Conservation (phyloP, 2,888 invertebrate species). For the Amphipoea oculea region DNA sequence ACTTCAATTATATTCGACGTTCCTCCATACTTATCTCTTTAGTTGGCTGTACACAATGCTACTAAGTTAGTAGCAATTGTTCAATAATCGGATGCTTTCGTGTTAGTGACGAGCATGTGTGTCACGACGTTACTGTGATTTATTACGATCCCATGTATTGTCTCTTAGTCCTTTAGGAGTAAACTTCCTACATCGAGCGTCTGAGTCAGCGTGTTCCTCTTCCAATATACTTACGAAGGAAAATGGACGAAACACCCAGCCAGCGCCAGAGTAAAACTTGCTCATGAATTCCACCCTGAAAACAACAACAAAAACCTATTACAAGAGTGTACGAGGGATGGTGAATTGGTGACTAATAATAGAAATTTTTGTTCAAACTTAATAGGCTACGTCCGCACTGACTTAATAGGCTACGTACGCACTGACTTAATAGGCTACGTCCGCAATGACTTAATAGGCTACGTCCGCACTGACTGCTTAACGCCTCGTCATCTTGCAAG, state of each 20-base stretch:
- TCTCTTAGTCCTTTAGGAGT: not conserved
- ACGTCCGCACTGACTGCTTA: no score
- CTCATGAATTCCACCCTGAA: constrained; percentile 98
- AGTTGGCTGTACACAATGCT: not conserved
- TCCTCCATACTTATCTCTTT: no score
- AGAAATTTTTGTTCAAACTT: no score
- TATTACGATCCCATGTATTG: not conserved
- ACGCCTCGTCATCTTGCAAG: no score
- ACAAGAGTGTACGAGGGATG: no score
- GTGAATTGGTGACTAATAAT: not conserved
- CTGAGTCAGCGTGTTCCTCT: constrained; percentile 64
- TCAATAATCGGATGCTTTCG: not conserved
- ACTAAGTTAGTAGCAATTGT: not conserved
- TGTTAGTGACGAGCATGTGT: not conserved
- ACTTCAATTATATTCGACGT: no score
- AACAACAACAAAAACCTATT: constrained; percentile 25
- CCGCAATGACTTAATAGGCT: no score
- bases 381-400: no score
- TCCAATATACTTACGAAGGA: constrained; percentile 89
- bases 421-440: no score
- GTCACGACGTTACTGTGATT: not conserved
- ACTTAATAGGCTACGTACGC: no score
- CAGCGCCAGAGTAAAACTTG: constrained; percentile 95
- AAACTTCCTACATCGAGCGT: constrained; percentile 72
- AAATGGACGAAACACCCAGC: constrained; percentile 93